Evolutionary conservation across 2,888 invertebrate species (phyloP), one percentile per base, ranked within the genome.

Genomic region (Macrophya alboannulata): DNA sequence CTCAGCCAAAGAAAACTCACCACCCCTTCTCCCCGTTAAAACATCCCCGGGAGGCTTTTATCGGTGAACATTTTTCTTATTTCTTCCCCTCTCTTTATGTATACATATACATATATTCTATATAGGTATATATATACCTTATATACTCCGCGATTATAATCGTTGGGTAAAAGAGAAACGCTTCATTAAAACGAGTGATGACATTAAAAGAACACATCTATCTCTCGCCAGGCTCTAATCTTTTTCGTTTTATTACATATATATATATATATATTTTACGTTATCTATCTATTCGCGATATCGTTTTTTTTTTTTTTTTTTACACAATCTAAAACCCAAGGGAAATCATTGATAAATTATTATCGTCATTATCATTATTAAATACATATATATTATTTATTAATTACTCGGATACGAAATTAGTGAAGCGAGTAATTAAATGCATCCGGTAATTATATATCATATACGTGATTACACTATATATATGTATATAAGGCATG

Each of bases 171-270:
- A 40, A 68, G 45, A 65, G 43, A 62, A 62, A 37, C 59, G 62
- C 15, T 55, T 68, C 74, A 77, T 84, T 84, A 87, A 86, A 87
- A 85, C 79, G 87, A 87, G 85, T 84, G 77, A 85, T 87, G 86
- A 84, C 85, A 85, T 89, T 87, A 68, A 68, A 68, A 62, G 62
- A 62, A 62, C 62, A 21, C 21, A 62, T 62, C 62, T 55, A 55
- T 55, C 55, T 62, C 62, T 25, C 62, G 25, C 15, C 4, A 48
- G 31, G 55, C 55, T n/a, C 55, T 55, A n/a, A 55, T 55, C 55
- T 55, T 55, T n/a, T n/a, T 17, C 17, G n/a, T 6, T 17, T n/a
- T 55, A 48, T 3, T 48, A 48, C 10, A 48, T 48, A 48, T 48
- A 10, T 12, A 12, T 48, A 48, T 48, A 45, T 48, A 48, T 48